phyloP scores from a whole-genome alignment of 2,888 invertebrate species.

The Himalopsyche kuldschensis region DNA sequence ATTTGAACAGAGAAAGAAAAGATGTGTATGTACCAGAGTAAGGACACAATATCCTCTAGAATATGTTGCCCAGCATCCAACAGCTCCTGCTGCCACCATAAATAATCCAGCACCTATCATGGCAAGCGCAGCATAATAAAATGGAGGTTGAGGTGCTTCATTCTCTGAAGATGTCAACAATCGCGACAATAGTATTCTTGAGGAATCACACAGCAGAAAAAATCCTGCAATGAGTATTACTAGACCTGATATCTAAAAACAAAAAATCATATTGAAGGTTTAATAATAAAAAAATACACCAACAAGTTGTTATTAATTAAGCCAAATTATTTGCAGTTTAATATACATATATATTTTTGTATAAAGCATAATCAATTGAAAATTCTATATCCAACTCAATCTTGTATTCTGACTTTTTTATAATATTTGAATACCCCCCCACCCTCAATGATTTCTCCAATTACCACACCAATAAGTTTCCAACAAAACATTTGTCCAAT shows the following conservation, averaged over 20 bases:
- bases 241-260: constrained; percentile 70
- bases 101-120: constrained; percentile 70
- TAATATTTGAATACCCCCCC: too few species aligned
- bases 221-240: constrained; percentile 72
- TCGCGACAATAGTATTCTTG: constrained; percentile 71
- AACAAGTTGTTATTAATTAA: too few species aligned
- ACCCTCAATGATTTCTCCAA: too few species aligned
- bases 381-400: too few species aligned
- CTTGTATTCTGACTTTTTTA: too few species aligned
- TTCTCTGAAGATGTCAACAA: constrained; percentile 66
- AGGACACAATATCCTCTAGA: constrained; percentile 73
- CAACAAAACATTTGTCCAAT: too few species aligned
- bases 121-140: constrained; percentile 75
- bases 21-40: constrained; percentile 64
- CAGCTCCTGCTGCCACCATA: constrained; percentile 68
- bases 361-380: too few species aligned
- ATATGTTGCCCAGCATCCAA: constrained; percentile 83
- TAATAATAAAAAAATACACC: too few species aligned
- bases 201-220: constrained; percentile 70
- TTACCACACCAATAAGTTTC: too few species aligned
- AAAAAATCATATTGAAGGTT: not conserved
- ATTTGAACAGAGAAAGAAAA: not conserved
- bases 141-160: constrained; percentile 69
- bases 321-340: too few species aligned
- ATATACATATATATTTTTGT: too few species aligned